Conservation (phyloP, 2,888 invertebrate species). For the Ormyrus nitidulus region DNA sequence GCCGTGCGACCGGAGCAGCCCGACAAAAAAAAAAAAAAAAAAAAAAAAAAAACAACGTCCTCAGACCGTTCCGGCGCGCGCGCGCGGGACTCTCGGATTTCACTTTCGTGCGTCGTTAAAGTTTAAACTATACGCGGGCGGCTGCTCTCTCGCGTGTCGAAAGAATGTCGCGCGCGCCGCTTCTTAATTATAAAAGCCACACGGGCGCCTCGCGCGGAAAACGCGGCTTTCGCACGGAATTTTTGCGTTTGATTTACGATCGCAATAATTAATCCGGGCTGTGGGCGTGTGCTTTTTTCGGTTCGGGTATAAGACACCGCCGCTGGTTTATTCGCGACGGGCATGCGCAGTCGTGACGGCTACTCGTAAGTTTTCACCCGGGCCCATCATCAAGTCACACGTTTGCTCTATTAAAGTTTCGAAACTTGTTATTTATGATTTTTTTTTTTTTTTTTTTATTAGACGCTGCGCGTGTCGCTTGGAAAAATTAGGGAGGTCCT, state of each 20-base stretch:
- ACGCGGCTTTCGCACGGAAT: slow-evolving; percentile 9
- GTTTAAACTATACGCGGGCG: not conserved
- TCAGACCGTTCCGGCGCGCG: not conserved
- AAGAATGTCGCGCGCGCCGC: slow-evolving; percentile 15
- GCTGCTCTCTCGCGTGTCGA: not conserved
- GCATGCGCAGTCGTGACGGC: not conserved
- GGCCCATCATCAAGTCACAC: too few relatives aligned
- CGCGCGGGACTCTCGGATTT: slow-evolving; percentile 19
- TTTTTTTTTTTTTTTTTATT: too few relatives aligned
- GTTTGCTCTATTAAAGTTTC: too few relatives aligned
- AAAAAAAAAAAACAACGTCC: not conserved
- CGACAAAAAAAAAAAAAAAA: slow-evolving; percentile 14
- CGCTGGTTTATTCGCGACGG: not conserved
- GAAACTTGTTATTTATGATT: too few relatives aligned
- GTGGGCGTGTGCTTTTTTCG: not conserved
- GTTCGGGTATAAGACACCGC: slow-evolving; percentile 28
- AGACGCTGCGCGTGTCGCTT: too few relatives aligned
- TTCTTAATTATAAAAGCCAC: slow-evolving; percentile 31
- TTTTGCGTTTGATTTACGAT: not conserved
- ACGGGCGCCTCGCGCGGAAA: not conserved
- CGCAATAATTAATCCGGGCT: slow-evolving; percentile 10
- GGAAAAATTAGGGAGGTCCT: too few relatives aligned
- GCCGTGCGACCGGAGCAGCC: not conserved
- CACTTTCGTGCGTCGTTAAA: slow-evolving; percentile 20
- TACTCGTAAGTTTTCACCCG: not conserved